A percentile compares a stretch with the other conserved stretches of the same genome.
Evolutionary conservation across 2,113 vertebrate species (phyloP).

Genomic region (Zapornia atra): DNA sequence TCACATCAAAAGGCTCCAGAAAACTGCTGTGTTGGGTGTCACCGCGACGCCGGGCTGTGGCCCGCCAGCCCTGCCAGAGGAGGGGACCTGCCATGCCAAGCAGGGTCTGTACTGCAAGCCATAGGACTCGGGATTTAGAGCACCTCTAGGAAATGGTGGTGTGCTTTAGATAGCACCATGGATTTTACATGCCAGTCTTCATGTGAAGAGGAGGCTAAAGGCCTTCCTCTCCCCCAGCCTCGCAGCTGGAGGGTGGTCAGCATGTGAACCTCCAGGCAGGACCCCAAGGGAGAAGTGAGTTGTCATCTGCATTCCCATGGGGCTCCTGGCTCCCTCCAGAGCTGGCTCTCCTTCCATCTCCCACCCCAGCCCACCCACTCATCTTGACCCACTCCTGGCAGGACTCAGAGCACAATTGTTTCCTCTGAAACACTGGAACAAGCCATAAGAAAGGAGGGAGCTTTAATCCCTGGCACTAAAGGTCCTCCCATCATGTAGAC

Average conservation of each 20-base stretch:
- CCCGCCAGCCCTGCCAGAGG: accelerated
- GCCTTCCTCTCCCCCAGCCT: not conserved
- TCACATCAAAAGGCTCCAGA: not conserved
- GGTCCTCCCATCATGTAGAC: not conserved
- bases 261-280: accelerated
- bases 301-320: not conserved
- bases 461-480: not conserved
- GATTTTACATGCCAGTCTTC: accelerated
- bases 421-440: not conserved
- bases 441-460: not conserved
- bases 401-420: not conserved
- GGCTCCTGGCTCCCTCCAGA: not conserved
- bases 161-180: accelerated
- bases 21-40: not conserved
- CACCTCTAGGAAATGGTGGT: not conserved
- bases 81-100: accelerated
- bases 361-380: accelerated
- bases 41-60: not conserved
- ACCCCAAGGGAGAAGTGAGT: not conserved
- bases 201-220: not conserved
- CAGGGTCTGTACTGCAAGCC: accelerated
- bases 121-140: accelerated
- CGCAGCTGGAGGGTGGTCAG: accelerated
- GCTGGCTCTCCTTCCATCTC: not conserved
- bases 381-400: not conserved